Conservation (phyloP, 2,113 vertebrate genomes). For the Paraplagusia blochii region DNA sequence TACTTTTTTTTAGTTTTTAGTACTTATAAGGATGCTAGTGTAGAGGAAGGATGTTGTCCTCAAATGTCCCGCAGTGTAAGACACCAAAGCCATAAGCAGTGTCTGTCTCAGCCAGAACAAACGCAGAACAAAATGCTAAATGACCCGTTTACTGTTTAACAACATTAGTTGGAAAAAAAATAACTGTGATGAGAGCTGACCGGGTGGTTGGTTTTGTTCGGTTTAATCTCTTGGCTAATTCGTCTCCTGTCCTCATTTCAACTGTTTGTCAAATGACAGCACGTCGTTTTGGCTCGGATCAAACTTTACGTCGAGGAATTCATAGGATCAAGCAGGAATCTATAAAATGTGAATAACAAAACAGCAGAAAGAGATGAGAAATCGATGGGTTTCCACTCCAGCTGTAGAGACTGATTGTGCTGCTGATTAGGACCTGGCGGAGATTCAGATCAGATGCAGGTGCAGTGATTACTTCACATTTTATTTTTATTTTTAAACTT, state of each 20-base stretch:
- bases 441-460: too few species aligned
- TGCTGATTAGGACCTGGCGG: not conserved
- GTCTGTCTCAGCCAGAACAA: constrained; percentile 21
- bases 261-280: not conserved
- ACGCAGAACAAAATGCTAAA: constrained; percentile 28
- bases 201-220: not conserved
- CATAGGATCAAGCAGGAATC: not conserved
- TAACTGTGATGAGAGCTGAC: constrained; percentile 6
- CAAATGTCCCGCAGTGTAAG: too few species aligned
- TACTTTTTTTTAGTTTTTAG: too few species aligned
- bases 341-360: not conserved
- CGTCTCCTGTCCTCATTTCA: not conserved
- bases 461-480: too few species aligned
- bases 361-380: not conserved
- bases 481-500: too few species aligned
- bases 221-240: not conserved
- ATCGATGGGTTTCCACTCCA: not conserved
- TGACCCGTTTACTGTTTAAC: constrained; percentile 27
- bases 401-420: not conserved
- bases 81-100: too few species aligned
- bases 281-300: not conserved
- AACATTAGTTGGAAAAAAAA: constrained; percentile 30
- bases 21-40: too few species aligned
- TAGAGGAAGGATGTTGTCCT: too few species aligned
- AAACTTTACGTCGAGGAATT: not conserved